Percentiles rank a stretch among this genome's conserved stretches.
phyloP scores from a whole-genome alignment of 1,140 invertebrate genomes.

The Telenomus remus region DNA sequence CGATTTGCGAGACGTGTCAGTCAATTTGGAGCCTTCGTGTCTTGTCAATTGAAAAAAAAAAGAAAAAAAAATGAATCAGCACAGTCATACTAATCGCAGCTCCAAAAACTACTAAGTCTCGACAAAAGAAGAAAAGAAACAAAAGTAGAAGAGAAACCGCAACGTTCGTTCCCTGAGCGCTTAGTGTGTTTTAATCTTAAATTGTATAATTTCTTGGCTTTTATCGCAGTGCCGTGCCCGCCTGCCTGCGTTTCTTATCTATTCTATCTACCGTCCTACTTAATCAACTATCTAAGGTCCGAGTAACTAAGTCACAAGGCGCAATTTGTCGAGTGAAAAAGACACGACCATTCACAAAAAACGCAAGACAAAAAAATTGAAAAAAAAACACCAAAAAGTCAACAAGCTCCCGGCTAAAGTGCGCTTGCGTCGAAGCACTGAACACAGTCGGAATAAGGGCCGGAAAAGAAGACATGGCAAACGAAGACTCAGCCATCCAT shows the following conservation, averaged over 20 bases:
- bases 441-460: conserved; percentile 70
- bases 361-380: too few relatives aligned
- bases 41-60: neutral
- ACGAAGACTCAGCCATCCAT: too few relatives aligned
- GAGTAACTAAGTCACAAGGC: conserved; percentile 53
- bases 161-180: conserved; percentile 50
- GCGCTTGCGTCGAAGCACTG: conserved; percentile 61
- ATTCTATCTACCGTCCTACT: conserved; percentile 45
- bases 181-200: conserved; percentile 32
- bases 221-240: conserved; percentile 56
- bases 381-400: too few relatives aligned
- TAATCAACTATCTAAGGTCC: conserved; percentile 49
- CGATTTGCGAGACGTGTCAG: too few relatives aligned
- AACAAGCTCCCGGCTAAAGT: conserved; percentile 17
- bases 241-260: conserved; percentile 54
- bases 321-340: conserved; percentile 30
- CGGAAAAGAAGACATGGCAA: neutral
- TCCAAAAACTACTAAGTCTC: neutral
- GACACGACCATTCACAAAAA: neutral
- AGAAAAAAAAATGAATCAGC: neutral
- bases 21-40: too few relatives aligned
- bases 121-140: neutral
- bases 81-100: neutral
- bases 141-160: neutral
- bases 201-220: conserved; percentile 49